Evolutionary conservation across 2,888 invertebrate species (phyloP).

Genomic region (Orchesella flavescens): DNA sequence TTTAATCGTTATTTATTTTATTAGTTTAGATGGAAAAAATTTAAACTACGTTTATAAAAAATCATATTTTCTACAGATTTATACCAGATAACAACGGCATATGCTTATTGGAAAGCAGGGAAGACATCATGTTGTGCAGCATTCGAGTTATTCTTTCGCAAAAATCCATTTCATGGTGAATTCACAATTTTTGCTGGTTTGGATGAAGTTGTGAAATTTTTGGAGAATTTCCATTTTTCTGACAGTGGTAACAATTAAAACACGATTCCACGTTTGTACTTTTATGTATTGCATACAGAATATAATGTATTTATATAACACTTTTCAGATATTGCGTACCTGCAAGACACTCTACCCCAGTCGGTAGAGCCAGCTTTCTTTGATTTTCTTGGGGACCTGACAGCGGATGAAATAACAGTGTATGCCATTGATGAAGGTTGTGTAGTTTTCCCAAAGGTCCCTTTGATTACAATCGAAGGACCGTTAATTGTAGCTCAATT

Average conservation of each 20-base stretch:
- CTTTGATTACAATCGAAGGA: conserved; percentile 93
- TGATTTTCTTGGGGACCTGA: conserved; percentile 86
- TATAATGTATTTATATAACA: conserved; percentile 36
- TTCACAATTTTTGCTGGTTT: conserved; percentile 98
- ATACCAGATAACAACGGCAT: conserved; percentile 99
- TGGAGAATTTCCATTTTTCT: conserved; percentile 93
- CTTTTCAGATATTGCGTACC: conserved; percentile 90
- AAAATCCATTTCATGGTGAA: conserved; percentile 97
- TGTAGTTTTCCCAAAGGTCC: conserved; percentile 96
- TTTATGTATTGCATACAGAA: no score
- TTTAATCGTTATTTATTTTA: no score
- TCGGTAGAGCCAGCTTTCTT: conserved; percentile 93
- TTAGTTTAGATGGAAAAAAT: no score
- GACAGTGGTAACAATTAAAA: conserved; percentile 93
- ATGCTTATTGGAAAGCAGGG: conserved; percentile 99
- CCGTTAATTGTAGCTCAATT: conserved; percentile 96
- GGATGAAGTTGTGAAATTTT: conserved; percentile 94
- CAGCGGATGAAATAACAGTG: conserved; percentile 87
- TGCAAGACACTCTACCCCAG: conserved; percentile 86
- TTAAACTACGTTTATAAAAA: no score
- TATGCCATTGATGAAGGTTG: conserved; percentile 96
- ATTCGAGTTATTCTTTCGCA: conserved; percentile 97
- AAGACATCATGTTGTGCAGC: conserved; percentile 93
- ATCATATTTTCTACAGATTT: no score
- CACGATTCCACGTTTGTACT: no score